Evolutionary conservation across 2,113 vertebrate genomes (phyloP).

Genomic region (Poeciliopsis retropinna): DNA sequence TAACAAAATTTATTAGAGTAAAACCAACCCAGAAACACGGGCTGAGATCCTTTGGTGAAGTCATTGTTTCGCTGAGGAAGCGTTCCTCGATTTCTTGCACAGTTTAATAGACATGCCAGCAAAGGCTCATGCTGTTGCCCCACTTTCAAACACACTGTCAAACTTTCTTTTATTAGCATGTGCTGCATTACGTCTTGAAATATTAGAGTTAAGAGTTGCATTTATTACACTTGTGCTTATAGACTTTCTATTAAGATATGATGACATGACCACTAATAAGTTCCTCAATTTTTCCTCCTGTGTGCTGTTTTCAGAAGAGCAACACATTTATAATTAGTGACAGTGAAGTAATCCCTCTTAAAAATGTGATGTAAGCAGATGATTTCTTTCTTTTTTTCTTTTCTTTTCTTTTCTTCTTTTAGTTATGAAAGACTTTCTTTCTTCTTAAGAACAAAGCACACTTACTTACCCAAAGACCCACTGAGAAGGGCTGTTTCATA

Average conservation of each 20-base stretch:
- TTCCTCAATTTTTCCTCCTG: neutral
- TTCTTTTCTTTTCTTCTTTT: too few species aligned
- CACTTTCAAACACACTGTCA: neutral
- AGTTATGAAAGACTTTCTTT: conserved; percentile 25
- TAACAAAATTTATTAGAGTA: neutral
- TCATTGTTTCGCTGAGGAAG: neutral
- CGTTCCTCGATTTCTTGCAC: neutral
- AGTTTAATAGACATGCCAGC: neutral
- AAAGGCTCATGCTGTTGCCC: neutral
- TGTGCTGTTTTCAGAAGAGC: neutral
- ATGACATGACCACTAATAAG: neutral
- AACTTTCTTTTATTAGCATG: neutral
- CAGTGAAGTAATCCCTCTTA: neutral
- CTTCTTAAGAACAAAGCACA: neutral
- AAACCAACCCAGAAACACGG: neutral
- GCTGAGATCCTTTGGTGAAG: neutral
- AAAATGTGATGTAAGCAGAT: neutral
- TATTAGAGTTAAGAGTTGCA: neutral
- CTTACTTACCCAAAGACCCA: conserved; percentile 3
- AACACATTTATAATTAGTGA: neutral
- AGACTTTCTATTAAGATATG: neutral
- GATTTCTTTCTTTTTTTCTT: neutral
- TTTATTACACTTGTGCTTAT: neutral
- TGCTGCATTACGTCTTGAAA: too few species aligned
- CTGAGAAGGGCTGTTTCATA: conserved; percentile 26